Percentiles rank a stretch among this genome's conserved stretches.
Conservation (phyloP, 2,888 invertebrate species). For the Platerodrilus igneus region DNA sequence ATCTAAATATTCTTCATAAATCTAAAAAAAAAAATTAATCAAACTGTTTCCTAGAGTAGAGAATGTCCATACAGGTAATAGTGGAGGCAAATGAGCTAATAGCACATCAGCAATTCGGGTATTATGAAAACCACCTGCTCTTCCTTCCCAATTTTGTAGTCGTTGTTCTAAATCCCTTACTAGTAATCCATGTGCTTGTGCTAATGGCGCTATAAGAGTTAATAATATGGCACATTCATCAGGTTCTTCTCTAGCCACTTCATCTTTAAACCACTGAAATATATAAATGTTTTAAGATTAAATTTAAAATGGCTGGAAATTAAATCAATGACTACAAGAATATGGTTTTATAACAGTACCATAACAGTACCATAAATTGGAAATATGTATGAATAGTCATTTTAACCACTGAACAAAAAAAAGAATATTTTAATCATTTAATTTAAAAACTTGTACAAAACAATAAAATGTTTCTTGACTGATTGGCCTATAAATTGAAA, state of each 20-base stretch:
- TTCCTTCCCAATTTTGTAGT: constrained; percentile 69
- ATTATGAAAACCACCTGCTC: constrained; percentile 48
- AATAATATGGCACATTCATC: constrained; percentile 58
- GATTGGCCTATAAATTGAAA: no score
- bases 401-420: no score
- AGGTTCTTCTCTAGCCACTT: constrained; percentile 54
- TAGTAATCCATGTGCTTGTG: constrained; percentile 75
- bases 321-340: no score
- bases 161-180: constrained; percentile 74
- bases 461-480: no score
- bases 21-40: constrained; percentile 43
- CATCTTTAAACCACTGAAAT: constrained; percentile 69
- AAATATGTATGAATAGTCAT: no score
- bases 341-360: no score
- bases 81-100: constrained; percentile 61
- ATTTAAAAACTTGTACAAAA: no score
- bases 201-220: constrained; percentile 65
- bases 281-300: constrained; percentile 10
- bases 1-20: constrained; percentile 69
- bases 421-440: no score
- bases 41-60: constrained; percentile 1
- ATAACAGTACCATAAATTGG: no score
- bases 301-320: no score
- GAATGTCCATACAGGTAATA: constrained; percentile 50
- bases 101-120: constrained; percentile 74